Base-by-base conservation (phyloP, 2,113 vertebrate genomes). In the Epinephelus cyanopodus region DNA sequence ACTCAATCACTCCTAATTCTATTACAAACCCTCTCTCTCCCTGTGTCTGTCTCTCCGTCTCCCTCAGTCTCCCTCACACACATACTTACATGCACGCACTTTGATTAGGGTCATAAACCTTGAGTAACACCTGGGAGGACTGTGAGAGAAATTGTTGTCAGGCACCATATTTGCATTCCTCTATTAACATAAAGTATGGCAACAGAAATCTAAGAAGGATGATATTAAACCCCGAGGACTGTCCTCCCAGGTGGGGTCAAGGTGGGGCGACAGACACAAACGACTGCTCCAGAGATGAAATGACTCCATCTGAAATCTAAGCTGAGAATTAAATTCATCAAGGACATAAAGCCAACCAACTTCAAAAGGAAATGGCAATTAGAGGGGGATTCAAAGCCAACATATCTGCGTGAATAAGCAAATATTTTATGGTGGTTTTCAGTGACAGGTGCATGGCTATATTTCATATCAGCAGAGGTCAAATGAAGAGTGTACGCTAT, bases 351-450 rank as follows among this genome's bases (percentile, higher is more conserved):
- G 17, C 76, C 4, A 21, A 19, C 66, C 14, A 61, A 84, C 90
- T 92, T 93, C 83, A 92, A 90, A 94, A 83, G 72, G 48, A 86
- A 89, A 80, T 52, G 45, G 48, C 79, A 91, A 89, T 91, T 82
- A 91, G 61, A 81, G 60, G 42, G 48, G 50, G 72, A 85, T 86
- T 91, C 76, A 92, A 91, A 92, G 82, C 65, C 21, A 76, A 65
- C 70, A 75, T 81, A 89, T 72, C 62, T 86, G 81, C 64, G 72
- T 87, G 66, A 74, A 86, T 80, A 84, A 80, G 69, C 70, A 81
- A 69, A 84, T 87, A 60, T 33, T 85, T 45, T 29, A 72, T 57
- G 54, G 70, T 79, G 61, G 18, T 19, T 72, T 63, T 74, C 37
- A 52, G 25, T 42, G 62, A 78, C 70, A 60, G n/a, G 17, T 62